Base-by-base conservation (phyloP, 2,797 vertebrate genomes). In the Babyrousa celebensis region DNA sequence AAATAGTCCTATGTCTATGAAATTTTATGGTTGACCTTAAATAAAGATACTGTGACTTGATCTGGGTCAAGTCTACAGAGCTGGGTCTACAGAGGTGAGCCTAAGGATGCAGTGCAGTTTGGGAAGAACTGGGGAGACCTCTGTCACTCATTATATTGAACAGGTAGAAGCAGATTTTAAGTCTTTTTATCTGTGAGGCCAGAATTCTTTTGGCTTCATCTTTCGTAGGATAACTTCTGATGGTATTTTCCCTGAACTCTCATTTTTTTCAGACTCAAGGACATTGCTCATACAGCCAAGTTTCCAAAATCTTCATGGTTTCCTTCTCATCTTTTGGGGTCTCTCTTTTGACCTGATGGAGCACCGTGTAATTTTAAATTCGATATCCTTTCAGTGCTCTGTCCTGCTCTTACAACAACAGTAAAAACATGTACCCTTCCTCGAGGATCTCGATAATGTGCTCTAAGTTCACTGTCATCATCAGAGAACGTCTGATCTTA, bases 11-110 rank as follows among this genome's bases (percentile, higher is more conserved):
- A 14, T 56, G 12, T 96, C 92, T 75, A 14, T 68, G 62, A 29
- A 83, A 62, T 85, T 65, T 94, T 94, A 18, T 8, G 4, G 89
- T 95, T 62, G 87, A 18, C 85, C 77, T 72, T 14, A 8, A 96
- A 94, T 40, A 43, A 80, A 52, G 29, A 32, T 32, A 40, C 36
- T 21, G 36, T 89, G 48, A 87, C 27, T 71, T 43, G 16, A 68
- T 27, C 21, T 56, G 20, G 12, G 36, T 36, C 36, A 36, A 36
- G 12, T n/a, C 5, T 63, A 2, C 40, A 9, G 14, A 89, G 12
- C 21, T 56, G 20, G 12, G 12, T n/a, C 5, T 63, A 2, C 32
- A 9, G 14, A 89, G 21, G 3, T 56, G 21, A 43, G 4, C n/a
- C 54, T 52, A 72, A 88, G 70, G 87, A 83, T 75, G 27, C 56